A percentile compares a stretch with the other conserved stretches of the same genome.
Evolutionary conservation across 2,113 vertebrate genomes (phyloP).

Genomic region (Bungarus multicinctus): DNA sequence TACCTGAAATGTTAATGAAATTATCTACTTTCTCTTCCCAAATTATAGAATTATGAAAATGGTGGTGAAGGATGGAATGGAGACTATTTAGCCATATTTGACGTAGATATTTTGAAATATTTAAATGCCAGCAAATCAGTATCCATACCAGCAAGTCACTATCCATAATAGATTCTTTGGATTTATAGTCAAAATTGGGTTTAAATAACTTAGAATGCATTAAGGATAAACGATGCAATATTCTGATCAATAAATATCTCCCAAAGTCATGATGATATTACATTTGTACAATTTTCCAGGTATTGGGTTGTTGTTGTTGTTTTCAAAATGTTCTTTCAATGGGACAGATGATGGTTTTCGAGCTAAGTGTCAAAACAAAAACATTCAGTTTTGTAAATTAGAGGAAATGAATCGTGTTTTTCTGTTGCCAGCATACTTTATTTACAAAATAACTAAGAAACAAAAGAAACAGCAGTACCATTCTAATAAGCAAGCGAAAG

Average conservation of each 20-base stretch:
- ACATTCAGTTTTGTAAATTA: no score
- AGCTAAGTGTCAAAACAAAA: no score
- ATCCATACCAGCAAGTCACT: background rate
- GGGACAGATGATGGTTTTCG: background rate
- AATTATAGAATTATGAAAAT: background rate
- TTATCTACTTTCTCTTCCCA: background rate
- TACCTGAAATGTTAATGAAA: background rate
- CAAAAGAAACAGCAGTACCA: no score
- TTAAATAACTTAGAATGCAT: background rate
- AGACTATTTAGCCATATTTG: background rate
- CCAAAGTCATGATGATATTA: slow-evolving; percentile 7
- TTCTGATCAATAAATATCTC: slow-evolving; percentile 13
- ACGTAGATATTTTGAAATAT: background rate
- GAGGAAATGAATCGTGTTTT: no score
- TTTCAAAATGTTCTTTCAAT: slow-evolving; percentile 3
- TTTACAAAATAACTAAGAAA: no score
- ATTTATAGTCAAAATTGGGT: background rate
- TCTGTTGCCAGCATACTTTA: no score
- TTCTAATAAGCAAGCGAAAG: no score
- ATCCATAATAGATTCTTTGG: background rate
- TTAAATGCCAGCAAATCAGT: background rate
- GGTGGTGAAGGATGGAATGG: background rate
- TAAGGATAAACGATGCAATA: background rate
- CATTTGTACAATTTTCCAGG: background rate
- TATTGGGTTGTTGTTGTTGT: background rate